Percentiles rank a stretch among this genome's conserved stretches.
phyloP scores from a whole-genome alignment of 2,797 vertebrate genomes.

The Bryconaethiops microstoma region DNA sequence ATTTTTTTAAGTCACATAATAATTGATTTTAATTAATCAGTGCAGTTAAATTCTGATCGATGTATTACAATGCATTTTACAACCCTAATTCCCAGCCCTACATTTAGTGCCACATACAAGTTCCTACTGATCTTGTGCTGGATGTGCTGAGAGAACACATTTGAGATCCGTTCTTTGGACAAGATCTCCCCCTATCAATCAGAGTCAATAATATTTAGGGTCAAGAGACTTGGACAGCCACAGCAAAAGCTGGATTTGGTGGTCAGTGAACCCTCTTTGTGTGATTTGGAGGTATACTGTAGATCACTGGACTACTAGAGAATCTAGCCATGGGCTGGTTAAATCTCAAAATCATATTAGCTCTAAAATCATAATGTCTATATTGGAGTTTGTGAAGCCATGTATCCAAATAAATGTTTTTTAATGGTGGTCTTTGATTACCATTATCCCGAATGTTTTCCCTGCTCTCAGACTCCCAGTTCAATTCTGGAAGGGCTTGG shows the following conservation, averaged over 20 bases:
- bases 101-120: background rate
- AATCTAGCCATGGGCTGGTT: background rate
- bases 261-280: background rate
- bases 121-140: background rate
- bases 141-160: background rate
- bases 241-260: background rate
- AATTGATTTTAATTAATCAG: background rate
- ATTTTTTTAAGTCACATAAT: background rate
- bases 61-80: background rate
- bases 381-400: background rate
- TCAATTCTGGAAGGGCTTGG: too few species aligned
- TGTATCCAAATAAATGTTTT: background rate
- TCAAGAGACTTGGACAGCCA: background rate
- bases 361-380: background rate
- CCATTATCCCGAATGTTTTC: too few species aligned
- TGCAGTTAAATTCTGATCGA: background rate
- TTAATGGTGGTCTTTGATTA: background rate
- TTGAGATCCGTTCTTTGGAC: background rate
- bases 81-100: background rate
- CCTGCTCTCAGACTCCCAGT: too few species aligned
- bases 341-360: background rate
- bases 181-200: background rate
- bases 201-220: background rate
- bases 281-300: background rate
- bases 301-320: background rate